These are phyloP conservation scores for Zaprionus lachaisei DNA, from an alignment of 1,140 invertebrate genomes.

Conservation along the genomic window DNA sequence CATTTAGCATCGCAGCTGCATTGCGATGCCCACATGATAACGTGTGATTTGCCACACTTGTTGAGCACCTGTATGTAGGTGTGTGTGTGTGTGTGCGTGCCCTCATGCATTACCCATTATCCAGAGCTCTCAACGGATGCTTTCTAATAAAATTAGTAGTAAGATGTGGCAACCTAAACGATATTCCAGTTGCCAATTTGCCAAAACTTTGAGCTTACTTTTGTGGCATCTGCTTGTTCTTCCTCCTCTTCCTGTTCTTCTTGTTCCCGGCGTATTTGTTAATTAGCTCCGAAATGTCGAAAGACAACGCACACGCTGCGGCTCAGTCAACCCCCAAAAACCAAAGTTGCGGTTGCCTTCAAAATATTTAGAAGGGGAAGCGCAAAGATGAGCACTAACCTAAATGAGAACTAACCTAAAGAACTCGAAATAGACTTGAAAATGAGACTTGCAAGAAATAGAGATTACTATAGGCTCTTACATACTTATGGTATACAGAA, in stretches of 20 bases:
- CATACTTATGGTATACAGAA: too few species aligned
- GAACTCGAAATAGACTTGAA: neutral
- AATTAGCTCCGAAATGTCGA: constrained; percentile 64
- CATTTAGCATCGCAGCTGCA: constrained; percentile 18
- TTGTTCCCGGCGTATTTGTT: constrained; percentile 23
- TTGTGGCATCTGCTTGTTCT: constrained; percentile 8
- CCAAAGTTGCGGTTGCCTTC: neutral
- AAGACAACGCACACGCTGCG: constrained; percentile 43
- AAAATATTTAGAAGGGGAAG: neutral
- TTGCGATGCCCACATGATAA: constrained; percentile 6
- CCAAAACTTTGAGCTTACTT: constrained; percentile 32
- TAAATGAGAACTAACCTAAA: neutral
- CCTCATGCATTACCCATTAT: constrained; percentile 8
- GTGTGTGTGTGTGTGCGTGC: neutral
- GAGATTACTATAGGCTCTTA: too few species aligned
- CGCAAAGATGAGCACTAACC: neutral
- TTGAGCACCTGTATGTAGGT: constrained; percentile 6
- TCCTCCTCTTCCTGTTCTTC: neutral
- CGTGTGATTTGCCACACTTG: constrained; percentile 34
- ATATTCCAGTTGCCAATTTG: neutral
- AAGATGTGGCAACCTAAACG: constrained; percentile 19
- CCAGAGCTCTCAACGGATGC: constrained; percentile 1
- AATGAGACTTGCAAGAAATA: too few species aligned
- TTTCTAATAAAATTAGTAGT: constrained; percentile 17
- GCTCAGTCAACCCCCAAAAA: neutral